These are phyloP conservation scores for Oreochromis grahami DNA, from an alignment of 2,797 vertebrate genomes.

Conservation along the genomic window DNA sequence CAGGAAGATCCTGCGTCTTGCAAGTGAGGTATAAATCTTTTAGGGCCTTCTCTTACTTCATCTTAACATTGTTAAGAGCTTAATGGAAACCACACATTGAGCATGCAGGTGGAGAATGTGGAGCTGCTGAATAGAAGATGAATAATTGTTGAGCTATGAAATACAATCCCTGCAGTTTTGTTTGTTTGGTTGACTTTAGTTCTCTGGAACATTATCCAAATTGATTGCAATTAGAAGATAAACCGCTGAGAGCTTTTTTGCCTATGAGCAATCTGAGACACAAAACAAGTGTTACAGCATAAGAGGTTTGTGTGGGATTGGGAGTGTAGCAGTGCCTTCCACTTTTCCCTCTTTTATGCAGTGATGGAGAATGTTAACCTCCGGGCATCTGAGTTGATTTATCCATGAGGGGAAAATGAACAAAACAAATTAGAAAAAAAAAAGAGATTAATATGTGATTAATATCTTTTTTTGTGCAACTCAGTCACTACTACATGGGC, in stretches of 20 bases:
- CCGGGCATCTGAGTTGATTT: background rate
- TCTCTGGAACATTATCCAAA: constrained; percentile 49
- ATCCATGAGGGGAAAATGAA: background rate
- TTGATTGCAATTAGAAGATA: constrained; percentile 53
- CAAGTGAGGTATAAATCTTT: background rate
- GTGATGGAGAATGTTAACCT: background rate
- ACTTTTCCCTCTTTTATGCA: background rate
- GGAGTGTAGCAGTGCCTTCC: background rate
- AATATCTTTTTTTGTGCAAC: background rate
- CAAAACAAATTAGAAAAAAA: background rate
- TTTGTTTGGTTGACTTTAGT: constrained; percentile 36
- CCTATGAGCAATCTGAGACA: constrained; percentile 32
- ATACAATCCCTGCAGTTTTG: constrained; percentile 5
- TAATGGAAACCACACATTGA: background rate
- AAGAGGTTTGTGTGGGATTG: background rate
- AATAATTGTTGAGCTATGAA: background rate
- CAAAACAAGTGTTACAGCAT: background rate
- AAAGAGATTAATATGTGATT: background rate
- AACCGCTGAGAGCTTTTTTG: constrained; percentile 43
- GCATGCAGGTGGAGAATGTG: background rate
- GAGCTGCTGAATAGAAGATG: background rate
- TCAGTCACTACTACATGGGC: background rate
- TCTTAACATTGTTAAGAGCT: background rate
- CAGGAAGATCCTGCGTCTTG: background rate
- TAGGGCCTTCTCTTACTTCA: background rate